phyloP scores from a whole-genome alignment of 2,797 vertebrate genomes.

The Hippoglossus hippoglossus region DNA sequence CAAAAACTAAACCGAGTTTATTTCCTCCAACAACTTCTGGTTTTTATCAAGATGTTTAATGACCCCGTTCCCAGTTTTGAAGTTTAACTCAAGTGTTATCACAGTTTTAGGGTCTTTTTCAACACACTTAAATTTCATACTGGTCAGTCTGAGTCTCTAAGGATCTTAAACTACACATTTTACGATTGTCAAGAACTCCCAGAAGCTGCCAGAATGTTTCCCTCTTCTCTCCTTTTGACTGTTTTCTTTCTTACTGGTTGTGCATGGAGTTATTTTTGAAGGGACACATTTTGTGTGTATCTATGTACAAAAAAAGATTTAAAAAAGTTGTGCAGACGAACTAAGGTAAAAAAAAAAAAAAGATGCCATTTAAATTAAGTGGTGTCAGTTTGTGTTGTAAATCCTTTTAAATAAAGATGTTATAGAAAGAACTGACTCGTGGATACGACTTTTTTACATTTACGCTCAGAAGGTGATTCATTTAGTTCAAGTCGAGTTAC shows the following conservation, averaged over 20 bases:
- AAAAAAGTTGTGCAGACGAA: conserved; percentile 40
- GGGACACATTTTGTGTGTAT: conserved; percentile 49
- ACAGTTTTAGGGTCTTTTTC: not conserved
- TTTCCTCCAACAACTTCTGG: not conserved
- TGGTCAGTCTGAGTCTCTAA: not conserved
- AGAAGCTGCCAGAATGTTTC: conserved; percentile 4
- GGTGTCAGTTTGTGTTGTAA: conserved; percentile 74
- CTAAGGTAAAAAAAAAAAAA: conserved; percentile 16
- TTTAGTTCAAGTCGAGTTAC: not conserved
- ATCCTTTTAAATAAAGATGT: conserved; percentile 79
- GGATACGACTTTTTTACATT: not conserved
- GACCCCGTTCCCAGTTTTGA: not conserved
- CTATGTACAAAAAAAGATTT: conserved; percentile 56
- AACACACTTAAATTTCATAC: no score
- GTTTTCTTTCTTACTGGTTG: conserved; percentile 1
- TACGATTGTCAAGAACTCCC: not conserved
- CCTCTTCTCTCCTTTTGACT: not conserved
- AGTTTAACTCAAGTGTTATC: not conserved
- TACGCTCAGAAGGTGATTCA: no score
- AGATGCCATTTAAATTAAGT: conserved; percentile 63
- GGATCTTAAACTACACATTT: not conserved
- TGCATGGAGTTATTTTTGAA: conserved; percentile 53
- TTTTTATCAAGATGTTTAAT: not conserved
- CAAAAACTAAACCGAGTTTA: no score
- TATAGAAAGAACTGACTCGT: conserved; percentile 35